These are phyloP conservation scores for Spialia ferax DNA, from an alignment of 2,888 invertebrate species.

Conservation along the genomic window DNA sequence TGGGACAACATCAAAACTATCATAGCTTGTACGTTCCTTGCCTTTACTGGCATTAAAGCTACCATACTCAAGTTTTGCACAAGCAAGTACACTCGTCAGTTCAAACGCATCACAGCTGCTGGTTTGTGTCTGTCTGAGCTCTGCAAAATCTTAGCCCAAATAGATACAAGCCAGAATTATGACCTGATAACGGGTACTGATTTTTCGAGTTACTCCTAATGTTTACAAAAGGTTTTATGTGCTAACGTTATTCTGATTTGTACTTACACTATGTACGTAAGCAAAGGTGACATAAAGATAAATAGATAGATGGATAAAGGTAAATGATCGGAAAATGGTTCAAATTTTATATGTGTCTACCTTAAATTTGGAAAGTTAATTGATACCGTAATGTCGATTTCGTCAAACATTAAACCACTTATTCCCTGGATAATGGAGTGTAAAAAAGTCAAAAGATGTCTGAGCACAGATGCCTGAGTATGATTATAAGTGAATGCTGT, in stretches of 20 bases:
- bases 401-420: too few relatives aligned
- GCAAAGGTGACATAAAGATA: background rate
- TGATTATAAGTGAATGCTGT: too few relatives aligned
- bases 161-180: constrained; percentile 50
- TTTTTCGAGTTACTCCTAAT: constrained; percentile 24
- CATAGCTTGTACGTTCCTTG: too few relatives aligned
- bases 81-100: constrained; percentile 42
- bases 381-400: too few relatives aligned
- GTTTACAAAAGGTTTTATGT: constrained; percentile 12
- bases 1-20: too few relatives aligned
- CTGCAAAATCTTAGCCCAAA: constrained; percentile 62
- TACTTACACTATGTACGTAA: background rate
- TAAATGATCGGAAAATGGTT: background rate
- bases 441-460: constrained; percentile 86
- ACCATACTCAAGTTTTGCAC: too few relatives aligned
- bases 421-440: too few relatives aligned
- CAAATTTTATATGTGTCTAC: too few relatives aligned
- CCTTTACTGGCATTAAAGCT: background rate
- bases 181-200: constrained; percentile 45
- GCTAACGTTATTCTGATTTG: constrained; percentile 6
- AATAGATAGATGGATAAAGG: background rate
- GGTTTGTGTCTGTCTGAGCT: constrained; percentile 64
- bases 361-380: too few relatives aligned
- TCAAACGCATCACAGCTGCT: constrained; percentile 50
- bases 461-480: constrained; percentile 83